Evolutionary conservation across 2,113 vertebrate species (phyloP), one percentile per base, ranked within the genome.

Genomic region (Paralichthys olivaceus): DNA sequence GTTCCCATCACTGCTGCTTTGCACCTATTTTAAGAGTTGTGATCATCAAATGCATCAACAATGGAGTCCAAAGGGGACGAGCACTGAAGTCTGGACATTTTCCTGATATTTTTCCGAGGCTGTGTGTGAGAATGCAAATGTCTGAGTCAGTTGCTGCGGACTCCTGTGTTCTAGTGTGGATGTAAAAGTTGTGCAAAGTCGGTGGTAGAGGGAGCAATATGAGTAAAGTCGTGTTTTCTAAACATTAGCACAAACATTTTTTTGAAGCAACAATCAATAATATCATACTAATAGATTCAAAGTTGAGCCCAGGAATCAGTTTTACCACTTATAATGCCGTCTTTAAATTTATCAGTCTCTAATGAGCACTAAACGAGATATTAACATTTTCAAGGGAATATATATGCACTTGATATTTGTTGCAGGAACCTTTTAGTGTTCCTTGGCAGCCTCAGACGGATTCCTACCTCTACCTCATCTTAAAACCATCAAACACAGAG

Each of bases 1-100:
- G 56, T 40, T 15, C 45, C 5, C 54, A 60, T 19, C 67, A 20
- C 67, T 37, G 28, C 59, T 15, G 3, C 29, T 74, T 59, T 66
- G 23, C 49, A 17, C 58, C 75, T n/a, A 29, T 62, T 85, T 80
- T 53, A 57, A 57, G 45, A 69, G 61, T 69, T 56, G 61, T 51
- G 45, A 63, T 70, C 43, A 40, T 56, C 23, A 26, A 14, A 49
- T 25, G 13, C 20, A 40, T 28, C 15, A 1, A n/a, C 55, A 20
- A 56, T 15, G 2, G 14, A 37, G 9, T 61, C 22, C 17, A 23
- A 23, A 11, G 61, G n/a, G 32, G 43, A 45, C 45, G 4, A 19
- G 45, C 15, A 20, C 23, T n/a, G 49, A 23, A 29, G 63, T 49
- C 13, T 15, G 17, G 15, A 19, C 17, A 13, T 13, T 40, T 40